A percentile compares a stretch with the other conserved stretches of the same genome.
Evolutionary conservation across 2,888 invertebrate genomes (phyloP).

Genomic region (Deilephila porcellus): DNA sequence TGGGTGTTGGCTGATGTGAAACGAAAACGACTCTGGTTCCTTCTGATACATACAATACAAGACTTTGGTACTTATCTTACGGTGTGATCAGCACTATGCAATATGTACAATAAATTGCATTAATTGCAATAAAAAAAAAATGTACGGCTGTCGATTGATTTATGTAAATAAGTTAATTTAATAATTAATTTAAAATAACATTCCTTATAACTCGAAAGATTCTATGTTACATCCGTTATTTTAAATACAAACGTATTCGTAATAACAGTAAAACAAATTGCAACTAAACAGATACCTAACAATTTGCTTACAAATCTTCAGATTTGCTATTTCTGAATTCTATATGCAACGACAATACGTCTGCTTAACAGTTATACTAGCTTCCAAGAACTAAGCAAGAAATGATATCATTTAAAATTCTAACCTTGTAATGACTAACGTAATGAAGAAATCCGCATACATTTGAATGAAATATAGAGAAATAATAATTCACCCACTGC

Average conservation of each 20-base stretch:
- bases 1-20: no score
- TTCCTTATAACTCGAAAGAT: no score
- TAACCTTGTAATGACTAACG: neutral
- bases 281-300: neutral
- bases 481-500: slow-evolving; percentile 17
- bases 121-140: no score
- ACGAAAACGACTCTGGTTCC: no score
- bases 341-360: neutral
- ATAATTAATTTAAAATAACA: no score
- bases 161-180: no score
- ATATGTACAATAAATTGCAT: no score
- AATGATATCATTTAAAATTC: slow-evolving; percentile 14
- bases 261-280: neutral
- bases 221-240: neutral
- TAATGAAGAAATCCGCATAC: slow-evolving; percentile 7
- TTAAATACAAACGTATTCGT: neutral
- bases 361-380: neutral
- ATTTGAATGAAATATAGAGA: slow-evolving; percentile 11
- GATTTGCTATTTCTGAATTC: neutral
- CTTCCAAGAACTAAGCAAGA: slow-evolving; percentile 13
- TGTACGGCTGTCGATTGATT: no score
- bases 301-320: slow-evolving; percentile 9
- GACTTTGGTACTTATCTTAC: no score
- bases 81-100: no score
- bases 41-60: no score